These are phyloP conservation scores for Caenorhabditis sp. DNA, from an alignment of 2,888 invertebrate species.

Conservation along the genomic window DNA sequence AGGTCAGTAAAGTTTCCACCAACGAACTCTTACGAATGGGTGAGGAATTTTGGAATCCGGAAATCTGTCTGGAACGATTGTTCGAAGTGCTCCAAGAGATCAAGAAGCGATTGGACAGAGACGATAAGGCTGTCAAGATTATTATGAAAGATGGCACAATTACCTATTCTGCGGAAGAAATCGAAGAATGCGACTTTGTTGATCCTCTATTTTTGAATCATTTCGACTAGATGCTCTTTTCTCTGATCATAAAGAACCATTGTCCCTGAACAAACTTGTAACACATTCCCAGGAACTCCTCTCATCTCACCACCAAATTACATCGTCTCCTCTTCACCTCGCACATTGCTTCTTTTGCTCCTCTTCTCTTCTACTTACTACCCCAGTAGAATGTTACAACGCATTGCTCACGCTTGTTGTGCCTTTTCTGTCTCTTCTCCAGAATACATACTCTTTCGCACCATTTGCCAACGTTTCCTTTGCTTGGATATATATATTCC, in stretches of 20 bases:
- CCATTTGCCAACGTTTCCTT: too few relatives aligned
- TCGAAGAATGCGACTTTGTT: neutral
- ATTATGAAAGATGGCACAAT: neutral
- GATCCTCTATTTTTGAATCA: neutral
- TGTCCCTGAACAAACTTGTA: too few relatives aligned
- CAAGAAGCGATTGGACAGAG: neutral
- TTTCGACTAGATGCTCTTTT: neutral
- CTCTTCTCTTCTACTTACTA: neutral
- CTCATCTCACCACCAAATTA: neutral
- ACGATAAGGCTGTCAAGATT: slow-evolving; percentile 4
- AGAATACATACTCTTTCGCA: neutral
- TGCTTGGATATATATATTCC: too few relatives aligned
- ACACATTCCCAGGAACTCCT: neutral
- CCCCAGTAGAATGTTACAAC: too few relatives aligned
- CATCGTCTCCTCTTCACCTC: too few relatives aligned
- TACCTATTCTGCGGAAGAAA: neutral
- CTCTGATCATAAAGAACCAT: neutral
- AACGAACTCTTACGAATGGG: neutral
- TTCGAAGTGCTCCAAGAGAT: slow-evolving; percentile 9
- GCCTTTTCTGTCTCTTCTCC: neutral
- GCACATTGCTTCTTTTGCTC: neutral
- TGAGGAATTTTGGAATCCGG: neutral
- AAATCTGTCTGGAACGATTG: neutral
- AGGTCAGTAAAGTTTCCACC: neutral
- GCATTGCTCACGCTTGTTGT: neutral